Evolutionary conservation across 2,113 vertebrate species (phyloP), one percentile per base, ranked within the genome.

Genomic region (Mormyrus iriodes): DNA sequence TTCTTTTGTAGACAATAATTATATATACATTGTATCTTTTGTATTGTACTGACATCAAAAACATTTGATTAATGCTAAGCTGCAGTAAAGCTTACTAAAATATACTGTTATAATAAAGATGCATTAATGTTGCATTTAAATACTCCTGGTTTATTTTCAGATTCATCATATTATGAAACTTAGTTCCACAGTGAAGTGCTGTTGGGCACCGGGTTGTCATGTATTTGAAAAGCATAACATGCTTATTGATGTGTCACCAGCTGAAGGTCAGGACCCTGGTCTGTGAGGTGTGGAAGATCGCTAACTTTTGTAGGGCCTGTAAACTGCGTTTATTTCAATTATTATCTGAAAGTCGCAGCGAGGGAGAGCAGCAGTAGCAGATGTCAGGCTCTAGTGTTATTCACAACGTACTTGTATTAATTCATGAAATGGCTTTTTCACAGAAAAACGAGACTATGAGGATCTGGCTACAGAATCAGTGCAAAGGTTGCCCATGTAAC

Each of bases 361-460:
- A 46, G 49, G 51, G n/a, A 53, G 85, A 86, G 85, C 48, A 39
- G 51, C 24, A 21, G 51, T 51, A 55, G 51, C 31, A 21, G 12
- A 55, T 87, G 51, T 87, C 52, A 87, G 85, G 24, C 31, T 86
- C 85, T 15, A 39, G 35, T 55, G 52, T 58, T 87, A 31, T 86
- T 53, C 51, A 55, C 49, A 35, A n/a, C 35, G 27, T 87, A 24
- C 51, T 87, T 87, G 3, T 55, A 19, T 39, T 58, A 49, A 2
- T 58, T 39, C 35, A 87, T 55, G n/a, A 39, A 19, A 87, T 35
- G 51, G 15, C 13, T 55, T 35, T 87, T 55, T 87, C 85, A 8
- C 3, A 6, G 31, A 42, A 39, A 19, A 31, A 15, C 17, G 35
- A 31, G n/a, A 55, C 52, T 53, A 13, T 31, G 12, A 53, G 13